Conservation (phyloP, 2,113 vertebrate genomes). For the Vulpes lagopus region DNA sequence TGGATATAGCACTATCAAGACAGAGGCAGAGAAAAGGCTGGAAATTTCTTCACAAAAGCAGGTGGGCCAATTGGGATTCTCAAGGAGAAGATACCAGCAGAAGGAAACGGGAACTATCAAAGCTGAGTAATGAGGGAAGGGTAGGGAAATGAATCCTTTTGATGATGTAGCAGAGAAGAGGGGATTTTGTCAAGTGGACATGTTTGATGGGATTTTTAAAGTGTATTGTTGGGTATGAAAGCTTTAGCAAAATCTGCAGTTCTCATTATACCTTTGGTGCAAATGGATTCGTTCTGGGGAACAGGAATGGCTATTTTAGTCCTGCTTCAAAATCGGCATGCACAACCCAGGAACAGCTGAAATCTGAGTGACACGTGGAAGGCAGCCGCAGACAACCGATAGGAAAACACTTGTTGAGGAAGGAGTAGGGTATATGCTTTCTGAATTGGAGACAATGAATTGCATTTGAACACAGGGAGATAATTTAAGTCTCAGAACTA, state of each 20-base stretch:
- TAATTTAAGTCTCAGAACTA: not conserved
- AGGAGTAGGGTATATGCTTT: accelerated
- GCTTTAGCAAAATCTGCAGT: not conserved
- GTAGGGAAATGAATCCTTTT: not conserved
- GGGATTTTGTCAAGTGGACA: not conserved
- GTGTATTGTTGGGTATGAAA: not conserved
- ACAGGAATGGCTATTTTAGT: not conserved
- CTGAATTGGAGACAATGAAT: not conserved
- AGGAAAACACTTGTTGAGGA: not conserved
- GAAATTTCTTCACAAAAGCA: not conserved
- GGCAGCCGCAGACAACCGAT: not conserved
- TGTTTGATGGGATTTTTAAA: not conserved
- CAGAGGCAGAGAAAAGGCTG: no score
- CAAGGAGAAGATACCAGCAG: not conserved
- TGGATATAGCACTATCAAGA: accelerated
- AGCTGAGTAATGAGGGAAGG: not conserved
- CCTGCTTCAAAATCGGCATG: not conserved
- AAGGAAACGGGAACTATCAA: no score
- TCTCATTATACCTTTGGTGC: not conserved
- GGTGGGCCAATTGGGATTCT: not conserved
- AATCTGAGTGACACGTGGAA: accelerated
- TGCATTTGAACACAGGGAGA: not conserved
- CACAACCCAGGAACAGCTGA: not conserved
- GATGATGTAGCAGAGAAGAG: not conserved
- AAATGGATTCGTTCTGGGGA: not conserved